Evolutionary conservation across 1,140 invertebrate genomes (phyloP).

Genomic region (Leptestheria dahalacensis): DNA sequence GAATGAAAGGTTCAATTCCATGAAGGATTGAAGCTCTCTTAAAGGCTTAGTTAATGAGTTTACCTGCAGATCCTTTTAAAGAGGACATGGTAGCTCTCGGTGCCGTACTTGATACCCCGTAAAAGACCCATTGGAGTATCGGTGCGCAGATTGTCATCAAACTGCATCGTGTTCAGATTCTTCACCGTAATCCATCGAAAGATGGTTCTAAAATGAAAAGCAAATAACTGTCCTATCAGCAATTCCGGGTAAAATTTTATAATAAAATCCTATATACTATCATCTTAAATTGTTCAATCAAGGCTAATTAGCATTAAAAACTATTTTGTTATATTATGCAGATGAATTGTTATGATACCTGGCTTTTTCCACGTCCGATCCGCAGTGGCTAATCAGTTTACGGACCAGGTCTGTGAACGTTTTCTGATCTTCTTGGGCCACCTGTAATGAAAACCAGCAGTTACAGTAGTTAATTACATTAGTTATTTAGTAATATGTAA

Average conservation of each 20-base stretch:
- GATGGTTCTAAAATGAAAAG: conserved; percentile 50
- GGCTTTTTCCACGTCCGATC: conserved; percentile 91
- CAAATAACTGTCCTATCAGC: too few relatives aligned
- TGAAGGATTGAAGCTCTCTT: background rate
- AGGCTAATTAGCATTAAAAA: too few relatives aligned
- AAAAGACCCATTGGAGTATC: conserved; percentile 93
- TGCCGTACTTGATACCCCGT: conserved; percentile 94
- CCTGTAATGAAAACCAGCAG: conserved; percentile 42
- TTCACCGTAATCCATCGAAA: conserved; percentile 99
- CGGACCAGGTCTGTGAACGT: conserved; percentile 91
- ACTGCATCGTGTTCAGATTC: conserved; percentile 96
- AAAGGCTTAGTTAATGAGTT: background rate
- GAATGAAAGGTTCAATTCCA: too few relatives aligned
- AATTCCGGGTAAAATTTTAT: background rate
- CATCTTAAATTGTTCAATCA: too few relatives aligned
- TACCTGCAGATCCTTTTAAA: conserved; percentile 71
- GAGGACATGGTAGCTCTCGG: conserved; percentile 98
- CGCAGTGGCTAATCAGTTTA: conserved; percentile 76
- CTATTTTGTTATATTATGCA: too few relatives aligned
- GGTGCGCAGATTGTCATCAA: conserved; percentile 82
- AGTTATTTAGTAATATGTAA: too few relatives aligned
- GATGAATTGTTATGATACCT: conserved; percentile 33
- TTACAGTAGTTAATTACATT: too few relatives aligned
- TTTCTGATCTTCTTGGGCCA: conserved; percentile 93
- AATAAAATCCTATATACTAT: background rate